Percentiles rank a stretch among this genome's conserved stretches.
These are phyloP conservation scores for Drosophila takahashii DNA, from an alignment of 1,140 invertebrate species.

Conservation along the genomic window DNA sequence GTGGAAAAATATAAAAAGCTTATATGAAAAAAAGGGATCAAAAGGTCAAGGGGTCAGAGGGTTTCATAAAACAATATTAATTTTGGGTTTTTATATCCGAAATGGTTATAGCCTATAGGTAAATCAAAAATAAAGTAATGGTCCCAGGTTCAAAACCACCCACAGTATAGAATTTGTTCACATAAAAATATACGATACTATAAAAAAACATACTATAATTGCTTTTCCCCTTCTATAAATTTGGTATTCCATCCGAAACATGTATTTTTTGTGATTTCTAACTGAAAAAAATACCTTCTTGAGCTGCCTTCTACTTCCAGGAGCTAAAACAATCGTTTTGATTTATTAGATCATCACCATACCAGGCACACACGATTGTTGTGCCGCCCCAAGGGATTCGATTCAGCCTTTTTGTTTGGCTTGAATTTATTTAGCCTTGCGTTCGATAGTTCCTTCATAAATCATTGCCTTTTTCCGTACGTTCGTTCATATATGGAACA, in stretches of 20 bases:
- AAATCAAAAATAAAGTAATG: not conserved
- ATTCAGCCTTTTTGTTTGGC: not conserved
- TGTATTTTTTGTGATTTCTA: no score
- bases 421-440: constrained; percentile 18
- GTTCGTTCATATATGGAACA: not conserved
- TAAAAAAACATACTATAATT: no score
- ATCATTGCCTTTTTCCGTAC: constrained; percentile 26
- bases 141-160: not conserved
- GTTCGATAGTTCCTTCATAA: constrained; percentile 39
- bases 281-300: no score
- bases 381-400: not conserved
- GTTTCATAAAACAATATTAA: constrained; percentile 1
- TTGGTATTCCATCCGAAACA: no score
- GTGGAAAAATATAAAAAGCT: not conserved
- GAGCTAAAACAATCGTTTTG: not conserved
- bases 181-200: no score
- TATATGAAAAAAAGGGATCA: no score
- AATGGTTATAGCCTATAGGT: not conserved
- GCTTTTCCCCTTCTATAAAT: no score
- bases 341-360: constrained; percentile 37
- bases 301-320: not conserved
- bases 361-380: not conserved
- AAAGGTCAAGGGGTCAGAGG: constrained; percentile 7
- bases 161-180: no score
- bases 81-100: constrained; percentile 7